Evolutionary conservation across 2,888 invertebrate genomes (phyloP).

Genomic region (Exephanes ischioxanthus): DNA sequence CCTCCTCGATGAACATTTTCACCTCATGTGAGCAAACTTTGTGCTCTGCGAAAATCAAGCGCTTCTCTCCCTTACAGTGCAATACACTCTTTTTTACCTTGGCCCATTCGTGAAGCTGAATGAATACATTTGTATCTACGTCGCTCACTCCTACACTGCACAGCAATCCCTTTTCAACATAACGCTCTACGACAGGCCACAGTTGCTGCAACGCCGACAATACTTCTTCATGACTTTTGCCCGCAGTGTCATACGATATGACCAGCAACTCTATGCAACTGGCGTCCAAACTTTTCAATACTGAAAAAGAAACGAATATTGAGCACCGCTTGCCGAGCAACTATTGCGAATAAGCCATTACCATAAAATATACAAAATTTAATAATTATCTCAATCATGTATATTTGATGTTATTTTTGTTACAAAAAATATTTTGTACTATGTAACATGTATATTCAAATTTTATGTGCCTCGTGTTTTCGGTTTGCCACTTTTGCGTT

Average conservation of each 20-base stretch:
- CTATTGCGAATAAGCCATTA: too few relatives aligned
- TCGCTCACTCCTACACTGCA: slow-evolving; percentile 93
- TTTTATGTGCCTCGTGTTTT: too few relatives aligned
- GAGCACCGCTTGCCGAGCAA: too few relatives aligned
- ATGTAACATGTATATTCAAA: too few relatives aligned
- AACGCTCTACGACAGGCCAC: slow-evolving; percentile 92
- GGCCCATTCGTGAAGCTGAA: slow-evolving; percentile 91
- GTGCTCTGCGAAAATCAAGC: background rate
- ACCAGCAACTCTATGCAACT: slow-evolving; percentile 93
- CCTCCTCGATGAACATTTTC: too few relatives aligned
- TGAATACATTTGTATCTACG: slow-evolving; percentile 93
- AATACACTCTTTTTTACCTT: slow-evolving; percentile 83
- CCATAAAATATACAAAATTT: too few relatives aligned
- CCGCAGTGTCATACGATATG: slow-evolving; percentile 90
- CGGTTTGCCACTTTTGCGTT: too few relatives aligned
- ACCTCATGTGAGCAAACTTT: too few relatives aligned
- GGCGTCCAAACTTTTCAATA: slow-evolving; percentile 90
- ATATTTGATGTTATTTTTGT: too few relatives aligned
- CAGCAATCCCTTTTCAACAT: slow-evolving; percentile 88
- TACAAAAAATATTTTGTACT: too few relatives aligned
- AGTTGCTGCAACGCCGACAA: slow-evolving; percentile 88
- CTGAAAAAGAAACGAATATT: slow-evolving; percentile 84
- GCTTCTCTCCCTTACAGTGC: too few relatives aligned
- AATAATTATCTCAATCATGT: too few relatives aligned
- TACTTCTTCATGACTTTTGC: slow-evolving; percentile 75